Evolutionary conservation across 1,140 invertebrate genomes (phyloP).

Genomic region (Hyles vespertilio): DNA sequence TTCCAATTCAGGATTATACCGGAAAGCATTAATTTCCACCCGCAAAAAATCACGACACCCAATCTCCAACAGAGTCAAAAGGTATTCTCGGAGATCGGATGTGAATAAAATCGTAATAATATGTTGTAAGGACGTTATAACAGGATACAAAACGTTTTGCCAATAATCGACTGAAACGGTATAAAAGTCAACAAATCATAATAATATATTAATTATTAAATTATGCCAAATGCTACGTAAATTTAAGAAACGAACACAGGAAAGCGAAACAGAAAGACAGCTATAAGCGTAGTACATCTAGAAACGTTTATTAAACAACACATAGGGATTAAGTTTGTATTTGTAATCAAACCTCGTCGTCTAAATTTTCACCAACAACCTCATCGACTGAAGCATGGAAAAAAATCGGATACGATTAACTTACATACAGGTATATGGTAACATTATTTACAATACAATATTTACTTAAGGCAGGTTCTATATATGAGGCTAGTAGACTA

Average conservation of each 20-base stretch:
- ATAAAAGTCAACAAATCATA: too few species aligned
- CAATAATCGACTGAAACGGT: too few species aligned
- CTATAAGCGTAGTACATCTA: neutral
- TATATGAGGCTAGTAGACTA: too few species aligned
- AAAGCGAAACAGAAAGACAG: neutral
- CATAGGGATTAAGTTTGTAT: constrained; percentile 13
- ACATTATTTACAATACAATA: constrained; percentile 1
- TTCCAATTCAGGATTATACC: too few species aligned
- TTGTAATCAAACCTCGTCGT: constrained; percentile 59
- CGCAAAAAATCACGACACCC: too few species aligned
- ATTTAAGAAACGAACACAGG: neutral
- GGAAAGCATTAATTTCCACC: too few species aligned
- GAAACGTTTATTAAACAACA: neutral
- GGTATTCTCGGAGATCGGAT: too few species aligned
- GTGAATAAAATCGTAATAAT: too few species aligned
- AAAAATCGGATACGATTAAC: constrained; percentile 36
- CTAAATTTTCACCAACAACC: constrained; percentile 60
- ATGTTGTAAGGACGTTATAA: too few species aligned
- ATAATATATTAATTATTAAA: neutral
- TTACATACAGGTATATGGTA: neutral
- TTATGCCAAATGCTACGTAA: constrained; percentile 3
- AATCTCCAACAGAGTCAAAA: too few species aligned
- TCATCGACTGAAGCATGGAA: constrained; percentile 72
- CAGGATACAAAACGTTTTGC: too few species aligned
- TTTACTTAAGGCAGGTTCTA: too few species aligned